Conservation (phyloP, 2,888 invertebrate genomes). For the Thecocarcelia acutangulata region DNA sequence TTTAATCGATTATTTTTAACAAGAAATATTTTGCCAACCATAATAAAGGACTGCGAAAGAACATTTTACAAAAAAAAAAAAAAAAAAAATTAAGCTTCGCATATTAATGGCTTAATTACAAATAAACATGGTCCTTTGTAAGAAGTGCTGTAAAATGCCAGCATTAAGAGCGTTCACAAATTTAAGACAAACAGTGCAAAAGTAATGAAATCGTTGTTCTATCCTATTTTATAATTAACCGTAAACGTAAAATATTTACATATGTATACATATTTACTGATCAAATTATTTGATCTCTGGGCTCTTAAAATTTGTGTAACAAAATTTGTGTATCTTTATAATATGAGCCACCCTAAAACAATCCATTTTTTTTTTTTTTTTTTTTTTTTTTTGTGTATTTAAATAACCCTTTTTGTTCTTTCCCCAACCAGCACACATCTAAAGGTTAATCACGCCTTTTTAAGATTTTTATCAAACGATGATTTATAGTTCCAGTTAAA, state of each 20-base stretch:
- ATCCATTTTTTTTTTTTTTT: too few relatives aligned
- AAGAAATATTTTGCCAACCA: constrained; percentile 29
- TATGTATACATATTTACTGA: too few relatives aligned
- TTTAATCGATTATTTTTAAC: constrained; percentile 30
- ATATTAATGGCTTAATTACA: constrained; percentile 68
- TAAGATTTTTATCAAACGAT: constrained; percentile 52
- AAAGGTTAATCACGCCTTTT: constrained; percentile 55
- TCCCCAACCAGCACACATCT: not conserved
- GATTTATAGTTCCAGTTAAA: constrained; percentile 40
- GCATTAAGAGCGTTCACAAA: not conserved
- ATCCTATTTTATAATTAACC: too few relatives aligned
- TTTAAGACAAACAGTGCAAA: too few relatives aligned
- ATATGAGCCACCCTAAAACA: not conserved
- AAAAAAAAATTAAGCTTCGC: constrained; percentile 42
- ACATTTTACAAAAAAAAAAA: not conserved
- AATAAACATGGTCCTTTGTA: constrained; percentile 38
- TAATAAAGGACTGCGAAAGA: constrained; percentile 6
- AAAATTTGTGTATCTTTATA: too few relatives aligned
- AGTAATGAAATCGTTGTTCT: too few relatives aligned
- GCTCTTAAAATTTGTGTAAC: too few relatives aligned
- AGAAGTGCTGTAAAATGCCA: not conserved
- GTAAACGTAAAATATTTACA: too few relatives aligned
- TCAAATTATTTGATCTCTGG: too few relatives aligned
- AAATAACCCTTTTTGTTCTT: constrained; percentile 21
- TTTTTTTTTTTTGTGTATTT: too few relatives aligned